These are phyloP conservation scores for Tragelaphus scriptus DNA, from an alignment of 2,113 vertebrate genomes.

Conservation along the genomic window DNA sequence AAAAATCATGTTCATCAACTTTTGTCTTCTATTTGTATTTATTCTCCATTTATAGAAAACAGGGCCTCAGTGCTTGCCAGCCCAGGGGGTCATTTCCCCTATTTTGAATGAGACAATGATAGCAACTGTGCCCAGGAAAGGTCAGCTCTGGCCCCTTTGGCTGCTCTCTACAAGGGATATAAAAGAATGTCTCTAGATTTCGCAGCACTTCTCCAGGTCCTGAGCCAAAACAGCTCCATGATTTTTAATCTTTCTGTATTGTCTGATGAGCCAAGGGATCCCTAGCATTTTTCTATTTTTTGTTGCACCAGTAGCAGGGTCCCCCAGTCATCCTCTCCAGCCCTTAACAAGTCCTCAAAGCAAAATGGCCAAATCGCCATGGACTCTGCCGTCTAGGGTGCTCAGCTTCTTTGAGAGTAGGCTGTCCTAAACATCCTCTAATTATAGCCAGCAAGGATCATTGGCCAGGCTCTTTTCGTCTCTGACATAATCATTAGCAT, in stretches of 20 bases:
- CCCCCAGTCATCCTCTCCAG: not conserved
- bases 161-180: not conserved
- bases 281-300: not conserved
- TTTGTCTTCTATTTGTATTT: not conserved
- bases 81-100: not conserved
- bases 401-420: not conserved
- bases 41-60: not conserved
- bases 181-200: not conserved
- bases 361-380: rapidly evolving
- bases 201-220: not conserved
- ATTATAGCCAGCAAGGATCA: not conserved
- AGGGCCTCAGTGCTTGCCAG: not conserved
- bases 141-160: not conserved
- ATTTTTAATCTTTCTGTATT: not conserved
- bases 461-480: not conserved
- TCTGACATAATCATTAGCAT: not conserved
- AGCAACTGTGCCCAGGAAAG: not conserved
- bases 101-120: not conserved
- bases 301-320: not conserved
- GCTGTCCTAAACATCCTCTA: not conserved
- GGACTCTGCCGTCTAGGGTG: not conserved
- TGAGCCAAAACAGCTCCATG: slow-evolving; percentile 21
- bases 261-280: not conserved
- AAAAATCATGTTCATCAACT: not conserved
- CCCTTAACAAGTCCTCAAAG: not conserved